Evolutionary conservation across 64 coral and sea anemone genomes (phyloP), one percentile per base, ranked within the genome.

Genomic region (Pocillopora verrucosa): DNA sequence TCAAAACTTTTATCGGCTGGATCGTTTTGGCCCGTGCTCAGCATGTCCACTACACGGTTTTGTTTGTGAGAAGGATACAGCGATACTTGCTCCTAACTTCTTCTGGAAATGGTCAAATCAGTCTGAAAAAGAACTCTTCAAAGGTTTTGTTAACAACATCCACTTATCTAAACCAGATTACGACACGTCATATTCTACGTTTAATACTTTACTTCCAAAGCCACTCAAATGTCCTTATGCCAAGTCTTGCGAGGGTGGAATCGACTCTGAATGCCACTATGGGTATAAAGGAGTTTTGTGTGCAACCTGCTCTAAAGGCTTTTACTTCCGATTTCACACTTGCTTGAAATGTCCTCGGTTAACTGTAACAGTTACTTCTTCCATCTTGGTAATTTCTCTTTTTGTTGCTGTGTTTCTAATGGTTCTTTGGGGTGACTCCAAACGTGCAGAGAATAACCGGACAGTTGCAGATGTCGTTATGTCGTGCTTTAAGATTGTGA

Each of bases 401-500:
- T 95, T 95, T 63, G 25, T 61, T 9, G 17, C 75, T 20, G 78
- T 95, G 13, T 72, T 95, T n/a, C 34, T 78, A 2, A 87, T 87
- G 20, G 79, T 95, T 60, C 17, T 95, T 17, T 89, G 90, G 79
- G 94, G 94, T 19, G 94, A 95, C 79, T 88, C 86, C 25, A 95
- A 89, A 35, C 75, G 57, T 14, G 70, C 89, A 0, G 77, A 76
- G 20, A 88, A 92, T 14, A 72, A 90, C 34, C 70, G 94, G 75
- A 95, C 94, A 13, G 20, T 89, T 11, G 94, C 94, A 64, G 94
- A 95, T 62, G 76, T 92, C 24, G 92, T 92, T 74, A 91, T 95
- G 60, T 95, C 94, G 1, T 95, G 94, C 34, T 92, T 95, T 58
- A 95, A 95, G 76, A 95, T 95, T 82, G 86, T 95, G 6, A 82